Evolutionary conservation across 2,113 vertebrate species (phyloP).

Genomic region (Toxostoma redivivum): DNA sequence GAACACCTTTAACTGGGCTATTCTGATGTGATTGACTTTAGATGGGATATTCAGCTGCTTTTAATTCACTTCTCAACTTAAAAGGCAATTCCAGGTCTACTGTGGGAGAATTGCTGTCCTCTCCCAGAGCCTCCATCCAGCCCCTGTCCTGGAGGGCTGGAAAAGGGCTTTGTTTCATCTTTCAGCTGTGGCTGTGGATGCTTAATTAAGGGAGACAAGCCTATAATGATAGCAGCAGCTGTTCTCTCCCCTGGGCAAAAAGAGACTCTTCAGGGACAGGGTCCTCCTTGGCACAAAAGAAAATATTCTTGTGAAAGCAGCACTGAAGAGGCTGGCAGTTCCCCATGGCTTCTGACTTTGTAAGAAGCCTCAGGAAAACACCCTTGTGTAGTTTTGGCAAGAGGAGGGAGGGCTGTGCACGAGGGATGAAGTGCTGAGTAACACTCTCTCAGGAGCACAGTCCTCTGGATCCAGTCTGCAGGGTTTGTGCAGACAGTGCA

Average conservation of each 20-base stretch:
- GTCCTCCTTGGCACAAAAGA: not conserved
- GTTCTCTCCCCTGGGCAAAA: not conserved
- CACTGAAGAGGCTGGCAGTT: not conserved
- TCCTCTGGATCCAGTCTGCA: not conserved
- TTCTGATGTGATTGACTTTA: not conserved
- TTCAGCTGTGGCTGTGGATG: not conserved
- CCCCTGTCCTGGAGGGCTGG: not conserved
- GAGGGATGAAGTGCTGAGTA: not conserved
- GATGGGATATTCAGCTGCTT: not conserved
- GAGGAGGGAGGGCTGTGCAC: not conserved
- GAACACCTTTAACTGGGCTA: not conserved
- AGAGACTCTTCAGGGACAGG: not conserved
- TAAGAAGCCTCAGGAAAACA: not conserved
- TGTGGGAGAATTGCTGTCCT: not conserved
- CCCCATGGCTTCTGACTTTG: not conserved
- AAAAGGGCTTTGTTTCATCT: conserved; percentile 10
- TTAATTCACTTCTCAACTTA: not conserved
- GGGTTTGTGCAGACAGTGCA: not conserved
- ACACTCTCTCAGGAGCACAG: not conserved
- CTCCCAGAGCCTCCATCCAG: not conserved
- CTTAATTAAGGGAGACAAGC: conserved; percentile 44
- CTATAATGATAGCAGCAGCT: conserved; percentile 32
- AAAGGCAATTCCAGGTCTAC: not conserved
- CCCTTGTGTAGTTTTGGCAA: not conserved
- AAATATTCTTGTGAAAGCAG: not conserved